A percentile compares a stretch with the other conserved stretches of the same genome.
These are phyloP conservation scores for Euplagia quadripunctaria DNA, from an alignment of 2,888 invertebrate species.

Conservation along the genomic window DNA sequence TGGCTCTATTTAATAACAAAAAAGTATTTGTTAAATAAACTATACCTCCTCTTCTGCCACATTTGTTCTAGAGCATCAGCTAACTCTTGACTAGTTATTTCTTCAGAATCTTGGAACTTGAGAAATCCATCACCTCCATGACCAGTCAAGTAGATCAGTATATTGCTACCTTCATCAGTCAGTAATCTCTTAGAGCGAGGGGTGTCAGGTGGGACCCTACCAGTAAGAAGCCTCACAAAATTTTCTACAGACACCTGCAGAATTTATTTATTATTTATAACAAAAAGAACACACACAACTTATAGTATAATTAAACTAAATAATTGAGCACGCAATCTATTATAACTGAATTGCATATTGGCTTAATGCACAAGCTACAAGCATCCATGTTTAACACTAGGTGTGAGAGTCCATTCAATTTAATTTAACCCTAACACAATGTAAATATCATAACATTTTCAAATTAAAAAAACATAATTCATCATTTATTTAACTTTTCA, in stretches of 20 bases:
- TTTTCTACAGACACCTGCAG: constrained; percentile 98
- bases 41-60: constrained; percentile 98
- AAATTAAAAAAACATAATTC: too few relatives aligned
- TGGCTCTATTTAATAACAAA: too few relatives aligned
- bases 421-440: too few relatives aligned
- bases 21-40: not conserved
- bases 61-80: constrained; percentile 99
- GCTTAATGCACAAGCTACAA: too few relatives aligned
- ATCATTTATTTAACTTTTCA: too few relatives aligned
- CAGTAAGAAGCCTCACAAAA: constrained; percentile 98
- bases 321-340: too few relatives aligned
- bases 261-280: not conserved
- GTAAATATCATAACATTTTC: too few relatives aligned
- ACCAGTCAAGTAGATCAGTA: constrained; percentile 97
- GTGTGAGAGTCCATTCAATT: too few relatives aligned
- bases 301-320: not conserved
- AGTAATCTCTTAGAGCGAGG: constrained; percentile 97
- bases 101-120: constrained; percentile 99
- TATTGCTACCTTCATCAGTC: constrained; percentile 98
- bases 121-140: constrained; percentile 99
- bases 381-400: too few relatives aligned
- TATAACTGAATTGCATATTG: too few relatives aligned
- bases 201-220: constrained; percentile 96
- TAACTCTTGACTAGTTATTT: constrained; percentile 98
- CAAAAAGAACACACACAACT: not conserved